phyloP scores from a whole-genome alignment of 2,888 invertebrate species.

The Ormyrus nitidulus region DNA sequence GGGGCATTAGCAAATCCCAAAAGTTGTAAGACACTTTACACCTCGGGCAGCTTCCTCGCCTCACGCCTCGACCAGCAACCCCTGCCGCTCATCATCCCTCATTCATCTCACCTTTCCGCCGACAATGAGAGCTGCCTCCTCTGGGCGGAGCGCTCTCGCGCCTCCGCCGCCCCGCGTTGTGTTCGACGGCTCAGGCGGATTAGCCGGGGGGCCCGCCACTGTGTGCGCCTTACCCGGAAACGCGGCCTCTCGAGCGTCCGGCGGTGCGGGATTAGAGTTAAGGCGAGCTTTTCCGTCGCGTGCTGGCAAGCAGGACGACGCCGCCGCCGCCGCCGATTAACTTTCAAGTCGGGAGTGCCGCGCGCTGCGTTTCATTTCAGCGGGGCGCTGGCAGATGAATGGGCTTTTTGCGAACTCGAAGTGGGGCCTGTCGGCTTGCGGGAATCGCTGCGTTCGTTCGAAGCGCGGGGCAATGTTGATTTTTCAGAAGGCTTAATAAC shows the following conservation, averaged over 20 bases:
- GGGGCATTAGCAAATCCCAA: too few relatives aligned
- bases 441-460: neutral
- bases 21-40: too few relatives aligned
- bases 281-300: slow-evolving; percentile 10
- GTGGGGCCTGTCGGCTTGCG: neutral
- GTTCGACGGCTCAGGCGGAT: too few relatives aligned
- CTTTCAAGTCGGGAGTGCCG: slow-evolving; percentile 20
- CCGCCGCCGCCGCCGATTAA: neutral
- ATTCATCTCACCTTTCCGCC: too few relatives aligned
- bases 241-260: slow-evolving; percentile 6
- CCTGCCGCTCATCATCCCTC: too few relatives aligned
- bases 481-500: too few relatives aligned
- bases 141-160: slow-evolving; percentile 22
- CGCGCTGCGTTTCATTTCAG: neutral
- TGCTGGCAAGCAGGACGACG: neutral
- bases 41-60: too few relatives aligned
- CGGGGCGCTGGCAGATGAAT: neutral
- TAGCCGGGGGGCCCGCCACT: too few relatives aligned
- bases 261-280: slow-evolving; percentile 4
- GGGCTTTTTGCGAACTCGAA: neutral
- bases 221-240: slow-evolving; percentile 24
- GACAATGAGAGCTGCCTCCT: neutral
- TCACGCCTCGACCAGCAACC: too few relatives aligned
- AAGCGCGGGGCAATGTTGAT: neutral
- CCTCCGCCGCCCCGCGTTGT: neutral